phyloP scores from a whole-genome alignment of 2,888 invertebrate species.

The Leucophenga montana region DNA sequence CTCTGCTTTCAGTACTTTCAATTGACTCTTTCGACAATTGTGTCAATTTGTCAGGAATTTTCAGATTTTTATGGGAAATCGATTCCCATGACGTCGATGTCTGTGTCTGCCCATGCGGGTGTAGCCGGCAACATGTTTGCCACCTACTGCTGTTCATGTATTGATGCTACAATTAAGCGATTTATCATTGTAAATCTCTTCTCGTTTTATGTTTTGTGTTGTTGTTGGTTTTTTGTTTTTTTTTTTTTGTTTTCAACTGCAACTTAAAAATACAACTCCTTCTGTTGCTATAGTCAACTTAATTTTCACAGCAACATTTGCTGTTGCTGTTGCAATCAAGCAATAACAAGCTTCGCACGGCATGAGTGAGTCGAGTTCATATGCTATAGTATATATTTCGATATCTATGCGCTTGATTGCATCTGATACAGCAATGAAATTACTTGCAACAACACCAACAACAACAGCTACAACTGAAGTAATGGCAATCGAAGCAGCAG shows the following conservation, averaged over 20 bases:
- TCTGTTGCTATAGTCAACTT: slow-evolving; percentile 21
- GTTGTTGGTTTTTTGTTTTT: neutral
- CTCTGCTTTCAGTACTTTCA: slow-evolving; percentile 40
- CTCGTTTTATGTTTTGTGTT: neutral
- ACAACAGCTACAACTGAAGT: slow-evolving; percentile 26
- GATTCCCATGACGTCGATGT: slow-evolving; percentile 46
- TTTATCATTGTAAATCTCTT: slow-evolving; percentile 54
- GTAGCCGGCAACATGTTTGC: too few relatives aligned
- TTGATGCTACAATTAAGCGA: slow-evolving; percentile 67
- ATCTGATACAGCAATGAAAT: slow-evolving; percentile 64
- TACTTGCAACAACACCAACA: slow-evolving; percentile 54
- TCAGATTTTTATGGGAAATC: slow-evolving; percentile 42
- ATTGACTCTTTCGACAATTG: slow-evolving; percentile 66
- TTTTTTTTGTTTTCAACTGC: neutral
- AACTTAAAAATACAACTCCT: neutral
- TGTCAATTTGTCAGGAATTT: slow-evolving; percentile 65
- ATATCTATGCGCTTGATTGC: slow-evolving; percentile 57
- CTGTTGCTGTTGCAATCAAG: slow-evolving; percentile 58
- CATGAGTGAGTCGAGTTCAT: slow-evolving; percentile 48
- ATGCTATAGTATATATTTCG: slow-evolving; percentile 48
- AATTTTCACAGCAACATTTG: slow-evolving; percentile 44
- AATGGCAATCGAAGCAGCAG: neutral
- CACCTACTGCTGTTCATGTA: slow-evolving; percentile 63
- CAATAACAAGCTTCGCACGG: slow-evolving; percentile 59
- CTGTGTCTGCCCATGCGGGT: slow-evolving; percentile 56